Percentiles rank a stretch among this genome's conserved stretches.
These are phyloP conservation scores for Liodrosophila aerea DNA, from an alignment of 2,888 invertebrate species.

Conservation along the genomic window DNA sequence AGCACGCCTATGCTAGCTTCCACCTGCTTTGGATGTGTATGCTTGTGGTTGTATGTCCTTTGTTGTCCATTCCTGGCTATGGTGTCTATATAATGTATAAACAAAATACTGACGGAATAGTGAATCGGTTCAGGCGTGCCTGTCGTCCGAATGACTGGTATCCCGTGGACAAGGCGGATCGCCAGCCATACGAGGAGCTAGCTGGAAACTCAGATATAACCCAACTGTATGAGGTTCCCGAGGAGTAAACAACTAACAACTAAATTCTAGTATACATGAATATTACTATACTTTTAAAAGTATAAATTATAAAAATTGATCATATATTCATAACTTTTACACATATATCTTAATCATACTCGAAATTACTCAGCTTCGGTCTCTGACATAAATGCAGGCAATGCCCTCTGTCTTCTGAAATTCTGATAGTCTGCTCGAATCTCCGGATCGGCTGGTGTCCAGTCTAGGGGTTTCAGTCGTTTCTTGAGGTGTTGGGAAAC, in stretches of 20 bases:
- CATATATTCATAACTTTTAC: no score
- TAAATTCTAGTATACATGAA: no score
- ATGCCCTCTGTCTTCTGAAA: conserved; percentile 33
- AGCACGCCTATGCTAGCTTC: no score
- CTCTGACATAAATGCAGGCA: conserved; percentile 60
- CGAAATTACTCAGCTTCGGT: conserved; percentile 36
- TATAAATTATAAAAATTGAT: no score
- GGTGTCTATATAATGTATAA: conserved; percentile 64
- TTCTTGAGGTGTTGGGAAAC: conserved; percentile 78
- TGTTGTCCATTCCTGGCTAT: conserved; percentile 77
- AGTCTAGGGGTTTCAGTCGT: conserved; percentile 82
- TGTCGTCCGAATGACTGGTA: conserved; percentile 81
- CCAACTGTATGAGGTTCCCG: conserved; percentile 72
- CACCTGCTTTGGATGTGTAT: no score
- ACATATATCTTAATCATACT: no score
- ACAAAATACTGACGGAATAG: conserved; percentile 69
- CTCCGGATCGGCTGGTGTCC: conserved; percentile 85
- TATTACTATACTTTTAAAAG: no score
- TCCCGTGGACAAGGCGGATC: conserved; percentile 72
- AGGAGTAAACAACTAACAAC: conserved; percentile 66
- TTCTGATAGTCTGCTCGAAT: conserved; percentile 64
- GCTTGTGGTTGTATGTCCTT: conserved; percentile 67
- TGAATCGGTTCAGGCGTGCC: conserved; percentile 67
- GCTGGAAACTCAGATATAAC: conserved; percentile 76
- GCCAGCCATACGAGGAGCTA: conserved; percentile 76